Evolutionary conservation across 2,113 vertebrate species (phyloP), one percentile per base, ranked within the genome.

Genomic region (Synodontis membranacea): DNA sequence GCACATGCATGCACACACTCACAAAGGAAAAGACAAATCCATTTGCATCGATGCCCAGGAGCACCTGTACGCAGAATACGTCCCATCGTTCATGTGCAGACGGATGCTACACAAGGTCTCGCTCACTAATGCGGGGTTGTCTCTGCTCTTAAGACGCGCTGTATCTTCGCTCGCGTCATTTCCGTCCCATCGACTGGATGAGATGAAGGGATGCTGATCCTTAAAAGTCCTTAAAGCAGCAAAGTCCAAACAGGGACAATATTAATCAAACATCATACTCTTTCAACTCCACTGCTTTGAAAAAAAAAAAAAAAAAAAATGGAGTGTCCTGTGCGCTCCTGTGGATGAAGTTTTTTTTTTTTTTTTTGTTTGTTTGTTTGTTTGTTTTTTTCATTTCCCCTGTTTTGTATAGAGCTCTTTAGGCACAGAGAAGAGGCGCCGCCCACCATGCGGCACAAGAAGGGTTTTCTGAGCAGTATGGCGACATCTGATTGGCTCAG

Each of bases 391-490:
- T 58, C 31, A 12, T 52, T 80, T 62, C 86, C 79, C 86, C 83
- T 79, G 79, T 83, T 84, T 70, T 84, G 42, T 81, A 68, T 82
- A 83, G 84, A 90, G 86, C 84, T 90, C 89, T 86, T 81, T 86
- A 90, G 89, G 89, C 89, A 90, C 87, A 81, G 76, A 89, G 86
- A 88, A 86, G 89, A 88, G 48, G 80, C 42, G 74, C 83, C 86
- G 80, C 83, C 70, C 50, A 25, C 34, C 4, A 39, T 50, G 42
- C 78, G 76, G 85, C 28, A 78, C 83, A 68, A 86, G 88, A 85
- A 89, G 86, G 83, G 86, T 81, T 78, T 84, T 88, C 81, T 81
- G 86, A 89, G 89, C 48, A 72, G 80, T 79, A 86, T 70, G 86
- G 80, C 83, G 42, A 72, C 56, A 56, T 88, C 89, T 90, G 86